Evolutionary conservation across 2,888 invertebrate species (phyloP).

Genomic region (Lampropteryx suffumata): DNA sequence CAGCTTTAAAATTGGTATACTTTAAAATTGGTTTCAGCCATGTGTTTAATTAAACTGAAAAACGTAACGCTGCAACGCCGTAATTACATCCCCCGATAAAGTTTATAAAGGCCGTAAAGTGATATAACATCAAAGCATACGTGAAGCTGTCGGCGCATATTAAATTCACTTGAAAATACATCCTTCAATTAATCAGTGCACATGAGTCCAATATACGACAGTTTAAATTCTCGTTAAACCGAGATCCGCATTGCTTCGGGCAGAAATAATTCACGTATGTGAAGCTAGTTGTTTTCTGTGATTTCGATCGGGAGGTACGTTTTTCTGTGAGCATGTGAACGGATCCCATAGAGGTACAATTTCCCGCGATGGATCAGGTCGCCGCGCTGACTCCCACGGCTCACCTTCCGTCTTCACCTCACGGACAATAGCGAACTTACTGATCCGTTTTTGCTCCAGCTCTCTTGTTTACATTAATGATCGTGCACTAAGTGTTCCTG

Average conservation of each 20-base stretch:
- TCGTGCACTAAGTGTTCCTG: slow-evolving; percentile 66
- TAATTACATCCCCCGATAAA: slow-evolving; percentile 42
- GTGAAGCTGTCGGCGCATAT: slow-evolving; percentile 34
- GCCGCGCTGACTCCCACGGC: slow-evolving; percentile 66
- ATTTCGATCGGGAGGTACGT: slow-evolving; percentile 36
- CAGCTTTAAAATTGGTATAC: neutral
- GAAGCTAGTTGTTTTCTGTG: slow-evolving; percentile 36
- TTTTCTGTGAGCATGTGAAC: slow-evolving; percentile 55
- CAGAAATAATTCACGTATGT: slow-evolving; percentile 31
- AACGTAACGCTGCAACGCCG: neutral
- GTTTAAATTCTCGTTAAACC: slow-evolving; percentile 41
- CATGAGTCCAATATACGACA: slow-evolving; percentile 43
- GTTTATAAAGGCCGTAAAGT: slow-evolving; percentile 50
- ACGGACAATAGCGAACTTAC: slow-evolving; percentile 69
- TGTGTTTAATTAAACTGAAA: neutral
- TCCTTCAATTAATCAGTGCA: slow-evolving; percentile 49
- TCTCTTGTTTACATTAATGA: slow-evolving; percentile 68
- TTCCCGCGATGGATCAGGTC: slow-evolving; percentile 68
- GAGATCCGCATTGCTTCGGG: slow-evolving; percentile 36
- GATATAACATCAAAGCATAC: slow-evolving; percentile 55
- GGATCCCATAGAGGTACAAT: slow-evolving; percentile 48
- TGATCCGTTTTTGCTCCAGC: slow-evolving; percentile 64
- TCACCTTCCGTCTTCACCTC: slow-evolving; percentile 65
- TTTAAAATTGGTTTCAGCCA: slow-evolving; percentile 6
- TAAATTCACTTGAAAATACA: slow-evolving; percentile 43